Percentiles rank a stretch among this genome's conserved stretches.
Evolutionary conservation across 1,140 invertebrate genomes (phyloP).

Genomic region (Lerema accius): DNA sequence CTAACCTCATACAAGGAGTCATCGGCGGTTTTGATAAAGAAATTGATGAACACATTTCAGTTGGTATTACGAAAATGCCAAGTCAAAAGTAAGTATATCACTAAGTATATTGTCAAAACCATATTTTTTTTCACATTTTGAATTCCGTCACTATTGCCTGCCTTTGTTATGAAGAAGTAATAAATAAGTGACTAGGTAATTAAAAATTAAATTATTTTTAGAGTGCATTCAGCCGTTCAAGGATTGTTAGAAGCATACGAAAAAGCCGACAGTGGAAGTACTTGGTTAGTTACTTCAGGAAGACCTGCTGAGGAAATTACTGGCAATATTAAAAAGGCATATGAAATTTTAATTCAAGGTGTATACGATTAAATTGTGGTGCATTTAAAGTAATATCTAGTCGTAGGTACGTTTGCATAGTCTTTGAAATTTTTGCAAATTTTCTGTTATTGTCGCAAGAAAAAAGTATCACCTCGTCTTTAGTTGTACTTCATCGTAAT

Average conservation of each 20-base stretch:
- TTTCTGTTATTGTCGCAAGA: no score
- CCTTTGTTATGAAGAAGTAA: no score
- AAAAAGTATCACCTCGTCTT: no score
- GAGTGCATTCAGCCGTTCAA: constrained; percentile 55
- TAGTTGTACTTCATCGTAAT: no score
- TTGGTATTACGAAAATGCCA: constrained; percentile 38
- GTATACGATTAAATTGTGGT: constrained; percentile 39
- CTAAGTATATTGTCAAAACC: no score
- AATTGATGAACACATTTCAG: constrained; percentile 35
- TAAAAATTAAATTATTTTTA: no score
- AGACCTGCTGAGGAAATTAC: constrained; percentile 65
- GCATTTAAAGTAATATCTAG: not conserved
- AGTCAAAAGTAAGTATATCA: constrained; percentile 53
- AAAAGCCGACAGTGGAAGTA: constrained; percentile 55
- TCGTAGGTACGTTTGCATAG: no score
- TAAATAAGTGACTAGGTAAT: no score
- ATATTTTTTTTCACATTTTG: no score
- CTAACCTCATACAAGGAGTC: constrained; percentile 66
- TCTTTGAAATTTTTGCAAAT: no score
- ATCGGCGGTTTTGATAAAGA: constrained; percentile 53
- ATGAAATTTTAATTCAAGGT: constrained; percentile 51
- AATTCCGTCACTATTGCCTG: no score
- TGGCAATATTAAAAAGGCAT: constrained; percentile 52
- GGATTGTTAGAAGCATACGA: constrained; percentile 59
- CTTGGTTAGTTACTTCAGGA: constrained; percentile 60